Evolutionary conservation across 23 tunicate species (phyloP), one percentile per base, ranked within the genome.

Genomic region (Halocynthia roretzi): DNA sequence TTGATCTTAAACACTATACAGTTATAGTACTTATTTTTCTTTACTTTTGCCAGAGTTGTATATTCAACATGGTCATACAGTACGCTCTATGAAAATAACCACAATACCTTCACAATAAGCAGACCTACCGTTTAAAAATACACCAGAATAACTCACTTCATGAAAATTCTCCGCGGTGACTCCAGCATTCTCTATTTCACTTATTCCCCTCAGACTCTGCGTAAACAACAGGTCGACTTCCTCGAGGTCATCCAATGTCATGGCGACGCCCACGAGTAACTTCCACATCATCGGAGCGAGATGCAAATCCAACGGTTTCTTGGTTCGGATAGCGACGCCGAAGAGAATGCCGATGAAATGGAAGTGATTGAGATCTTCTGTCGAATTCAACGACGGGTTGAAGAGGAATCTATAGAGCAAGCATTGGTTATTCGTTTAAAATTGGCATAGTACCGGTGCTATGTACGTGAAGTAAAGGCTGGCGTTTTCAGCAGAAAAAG

Each of bases 291-390:
- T 17, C 10, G 91, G 90, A 9, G 91, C 90, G 7, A 90, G 91
- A 76, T 90, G 91, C 7, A 85, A 72, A 51, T 85, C 96, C 8
- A 93, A 89, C 7, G 98, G 98, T 80, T 93, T 93, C 81, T 93
- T 93, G 48, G 98, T 87, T 44, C 98, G 76, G 15, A 93, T 80
- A 10, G 98, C 98, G 55, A 93, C 98, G 14, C 98, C 98, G 44
- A 93, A 67, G 76, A 90, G 50, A 54, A 90, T 84, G 8, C 96
- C 96, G 65, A 90, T 83, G 70, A 90, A 90, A 20, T 83, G 80
- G 73, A 80, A 90, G 20, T 80, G 60, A 19, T 83, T 76, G 2
- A 83, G 60, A 18, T 76, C 82, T 19, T 84, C 89, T 14, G 60
- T 53, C 2, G 85, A 65, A 5, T 67, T 73, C 76, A 84, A 51